These are phyloP conservation scores for Yponomeuta cagnagella DNA, from an alignment of 2,888 invertebrate species.

Conservation along the genomic window DNA sequence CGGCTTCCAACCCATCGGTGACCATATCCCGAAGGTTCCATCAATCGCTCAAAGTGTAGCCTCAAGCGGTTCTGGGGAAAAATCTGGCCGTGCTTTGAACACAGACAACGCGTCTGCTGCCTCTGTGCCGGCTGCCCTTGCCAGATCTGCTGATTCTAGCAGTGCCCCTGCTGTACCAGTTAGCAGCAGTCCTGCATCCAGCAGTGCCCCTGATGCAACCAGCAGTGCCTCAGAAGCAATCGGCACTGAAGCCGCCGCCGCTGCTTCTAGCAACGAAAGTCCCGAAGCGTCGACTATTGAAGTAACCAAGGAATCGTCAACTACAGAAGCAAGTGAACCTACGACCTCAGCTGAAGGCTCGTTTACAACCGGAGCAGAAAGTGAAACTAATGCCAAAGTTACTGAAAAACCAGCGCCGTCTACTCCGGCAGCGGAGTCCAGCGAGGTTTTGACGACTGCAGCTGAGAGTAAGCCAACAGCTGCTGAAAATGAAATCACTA, in stretches of 20 bases:
- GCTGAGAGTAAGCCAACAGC: background rate
- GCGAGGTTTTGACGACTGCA: background rate
- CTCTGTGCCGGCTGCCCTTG: constrained; percentile 28
- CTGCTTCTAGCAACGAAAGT: background rate
- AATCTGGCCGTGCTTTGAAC: constrained; percentile 40
- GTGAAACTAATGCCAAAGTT: background rate
- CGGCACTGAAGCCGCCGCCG: constrained; percentile 17
- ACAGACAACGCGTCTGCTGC: constrained; percentile 29
- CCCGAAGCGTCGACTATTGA: background rate
- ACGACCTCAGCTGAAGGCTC: background rate
- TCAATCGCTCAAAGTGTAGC: constrained; percentile 21
- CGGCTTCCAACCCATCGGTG: constrained; percentile 81
- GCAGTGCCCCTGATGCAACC: constrained; percentile 14
- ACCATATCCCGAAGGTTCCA: constrained; percentile 73
- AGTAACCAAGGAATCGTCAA: background rate
- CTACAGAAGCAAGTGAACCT: background rate
- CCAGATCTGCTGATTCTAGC: constrained; percentile 20
- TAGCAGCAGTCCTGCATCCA: constrained; percentile 3
- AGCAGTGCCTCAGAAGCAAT: constrained; percentile 2
- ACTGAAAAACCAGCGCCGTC: background rate
- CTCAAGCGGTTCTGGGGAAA: constrained; percentile 29
- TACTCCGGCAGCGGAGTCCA: background rate
- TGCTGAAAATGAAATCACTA: background rate
- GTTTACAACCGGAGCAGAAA: constrained; percentile 8
- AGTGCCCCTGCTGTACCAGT: constrained; percentile 17